Conservation (phyloP, 2,113 vertebrate genomes). For the Sciurus niger region DNA sequence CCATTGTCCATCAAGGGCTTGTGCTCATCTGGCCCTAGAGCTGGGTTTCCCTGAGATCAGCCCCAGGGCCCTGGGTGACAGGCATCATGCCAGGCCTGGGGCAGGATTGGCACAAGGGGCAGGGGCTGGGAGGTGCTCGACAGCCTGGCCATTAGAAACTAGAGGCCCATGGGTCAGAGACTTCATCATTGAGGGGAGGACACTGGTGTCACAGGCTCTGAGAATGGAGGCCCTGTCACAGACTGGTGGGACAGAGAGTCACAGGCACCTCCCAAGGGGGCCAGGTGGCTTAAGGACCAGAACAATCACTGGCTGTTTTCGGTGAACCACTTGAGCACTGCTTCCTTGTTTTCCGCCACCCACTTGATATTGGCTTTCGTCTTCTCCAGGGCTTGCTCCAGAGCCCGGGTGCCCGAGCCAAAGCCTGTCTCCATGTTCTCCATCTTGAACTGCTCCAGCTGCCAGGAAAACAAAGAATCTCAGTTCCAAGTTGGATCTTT, state of each 20-base stretch:
- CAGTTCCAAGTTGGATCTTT: neutral
- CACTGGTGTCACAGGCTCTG: neutral
- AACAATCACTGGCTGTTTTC: accelerated
- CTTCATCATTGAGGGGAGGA: neutral
- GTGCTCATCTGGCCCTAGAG: conserved; percentile 22
- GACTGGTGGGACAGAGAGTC: neutral
- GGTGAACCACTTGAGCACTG: conserved; percentile 89
- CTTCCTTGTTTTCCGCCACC: conserved; percentile 88
- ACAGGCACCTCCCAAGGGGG: accelerated
- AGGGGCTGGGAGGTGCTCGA: neutral
- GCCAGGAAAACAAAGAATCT: neutral
- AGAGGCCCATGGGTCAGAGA: neutral
- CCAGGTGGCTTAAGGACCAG: neutral
- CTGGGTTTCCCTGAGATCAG: conserved; percentile 82
- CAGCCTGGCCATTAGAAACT: neutral
- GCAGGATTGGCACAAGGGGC: neutral
- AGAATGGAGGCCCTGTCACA: neutral
- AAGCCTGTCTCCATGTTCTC: conserved; percentile 88
- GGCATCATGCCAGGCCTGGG: neutral
- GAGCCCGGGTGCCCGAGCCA: conserved; percentile 88
- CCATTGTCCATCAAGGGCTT: neutral
- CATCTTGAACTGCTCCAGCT: conserved; percentile 93
- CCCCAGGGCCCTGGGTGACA: neutral
- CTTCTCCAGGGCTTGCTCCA: conserved; percentile 93
- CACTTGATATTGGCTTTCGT: conserved; percentile 93